These are phyloP conservation scores for Orthosia gracilis DNA, from an alignment of 2,888 invertebrate genomes.

Conservation along the genomic window DNA sequence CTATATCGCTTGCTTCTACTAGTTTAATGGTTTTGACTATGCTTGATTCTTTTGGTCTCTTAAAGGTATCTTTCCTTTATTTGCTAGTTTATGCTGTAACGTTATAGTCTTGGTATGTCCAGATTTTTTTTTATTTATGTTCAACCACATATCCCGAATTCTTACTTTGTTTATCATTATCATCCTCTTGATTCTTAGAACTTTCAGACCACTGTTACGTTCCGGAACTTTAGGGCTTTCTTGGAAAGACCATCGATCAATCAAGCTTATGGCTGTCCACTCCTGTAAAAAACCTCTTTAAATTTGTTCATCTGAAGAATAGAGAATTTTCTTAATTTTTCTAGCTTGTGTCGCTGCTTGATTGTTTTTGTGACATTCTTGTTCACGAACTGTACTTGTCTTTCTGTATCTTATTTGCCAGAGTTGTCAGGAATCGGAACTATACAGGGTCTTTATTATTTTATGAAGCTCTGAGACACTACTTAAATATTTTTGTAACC, in stretches of 20 bases:
- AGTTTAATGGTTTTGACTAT: background rate
- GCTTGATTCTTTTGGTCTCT: no score
- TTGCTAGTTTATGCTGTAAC: no score
- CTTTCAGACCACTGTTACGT: background rate
- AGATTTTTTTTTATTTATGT: background rate
- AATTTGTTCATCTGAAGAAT: background rate
- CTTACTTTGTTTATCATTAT: background rate
- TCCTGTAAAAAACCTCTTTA: background rate
- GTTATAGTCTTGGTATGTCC: no score
- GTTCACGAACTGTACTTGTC: background rate
- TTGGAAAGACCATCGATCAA: constrained; percentile 26
- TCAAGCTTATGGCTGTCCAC: background rate
- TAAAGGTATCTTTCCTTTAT: no score
- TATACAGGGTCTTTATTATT: background rate
- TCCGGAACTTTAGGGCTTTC: constrained; percentile 17
- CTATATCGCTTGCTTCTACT: background rate
- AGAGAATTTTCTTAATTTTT: background rate
- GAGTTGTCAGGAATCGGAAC: background rate
- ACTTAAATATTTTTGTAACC: background rate
- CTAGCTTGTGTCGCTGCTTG: background rate
- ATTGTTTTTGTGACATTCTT: background rate
- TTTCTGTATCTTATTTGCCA: background rate
- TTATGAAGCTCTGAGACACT: background rate
- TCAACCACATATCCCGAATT: background rate
- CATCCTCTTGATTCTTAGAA: constrained; percentile 28